Base-by-base conservation (phyloP, 2,888 invertebrate species). In the Blastobasis lacticolella region DNA sequence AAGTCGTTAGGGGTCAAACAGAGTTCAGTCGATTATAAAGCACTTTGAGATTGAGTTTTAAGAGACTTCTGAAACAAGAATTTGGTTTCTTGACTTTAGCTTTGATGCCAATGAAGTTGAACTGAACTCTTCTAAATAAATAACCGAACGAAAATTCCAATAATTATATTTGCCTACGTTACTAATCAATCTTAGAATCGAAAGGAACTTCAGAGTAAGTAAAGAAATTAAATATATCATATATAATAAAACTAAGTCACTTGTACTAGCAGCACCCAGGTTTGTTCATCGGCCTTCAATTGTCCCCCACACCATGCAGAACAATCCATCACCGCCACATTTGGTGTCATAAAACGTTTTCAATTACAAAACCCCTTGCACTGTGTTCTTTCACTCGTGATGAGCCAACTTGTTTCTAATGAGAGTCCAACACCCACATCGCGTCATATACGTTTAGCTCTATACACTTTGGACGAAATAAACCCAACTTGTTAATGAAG, bases 351-450 rank as follows among this genome's bases (percentile, higher is more conserved):
- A 73, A 73, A 74, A 69, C 70, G 69, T 75, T 81, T 83, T 78
- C 76, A 81, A 83, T 83, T 78, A 78, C 65, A 62, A 67, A 75
- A 72, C 67, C 63, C 61, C 23, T 49, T 54, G 58, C 59, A 59
- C 61, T 73, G 66, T 75, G 75, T 69, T 72, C 62, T 64, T 67
- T 72, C 66, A 67, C 74, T 71, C 71, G 72, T 75, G 77, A 79
- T 75, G 75, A 74, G 63, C 73, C 59, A 64, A 71, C 77, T 81
- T 75, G 79, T 81, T 76, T 63, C 65, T 69, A 72, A 78, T 73
- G 71, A 73, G 71, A 71, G 73, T 73, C 74, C 69, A 66, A 78
- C 78, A 76, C 80, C 80, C 78, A 81, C 80, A 67, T 67, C 59
- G 64, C 61, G 62, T 71, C 64, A 60, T 62, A 64, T 59, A 59